Base-by-base conservation (phyloP, 1,140 invertebrate genomes). In the Fopius arisanus region DNA sequence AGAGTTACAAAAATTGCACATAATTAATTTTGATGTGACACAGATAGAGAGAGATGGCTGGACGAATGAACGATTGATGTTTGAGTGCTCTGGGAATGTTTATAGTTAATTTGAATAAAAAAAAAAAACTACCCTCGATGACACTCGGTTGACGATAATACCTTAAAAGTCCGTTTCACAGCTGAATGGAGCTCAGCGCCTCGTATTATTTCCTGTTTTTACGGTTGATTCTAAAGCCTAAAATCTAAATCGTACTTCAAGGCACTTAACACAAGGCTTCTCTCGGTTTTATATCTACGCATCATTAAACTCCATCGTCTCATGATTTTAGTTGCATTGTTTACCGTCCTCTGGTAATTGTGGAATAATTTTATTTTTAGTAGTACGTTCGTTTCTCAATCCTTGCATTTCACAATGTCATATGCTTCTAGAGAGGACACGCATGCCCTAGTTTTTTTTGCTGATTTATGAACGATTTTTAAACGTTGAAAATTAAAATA, bases 241-340 rank as follows among this genome's bases (percentile, higher is more conserved):
- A 87, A 84, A 81, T 87, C 85, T 87, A 88, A 84, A 75, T 86
- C 83, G 82, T 87, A 87, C 79, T 87, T 87, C 80, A 88, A 88
- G 87, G 87, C 87, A 88, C 87, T 88, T 88, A 85, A 88, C 81
- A 85, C 85, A 88, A 88, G 87, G 86, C 87, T 33, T 87, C 82
- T 84, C 84, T 84, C 82, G 81, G 79, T 86, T 86, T 75, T 78
- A 82, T 77, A 80, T 77, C 78, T 83, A 81, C 78, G 75, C 77
- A 75, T 51, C 28, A 28, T 70, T 43, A 59, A 72, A 59, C 40
- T 59, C 48, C 51, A 67, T 68, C 59, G 21, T 66, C 68, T 63
- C 68, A 31, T 48, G 31, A 23, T 68, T 16, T 62, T 66, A 16
- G 41, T 37, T 48, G n/a, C 16, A 69, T 62, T 69, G 23, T 41